Conservation (phyloP, 2,113 vertebrate species). For the Tylochromis polylepis region DNA sequence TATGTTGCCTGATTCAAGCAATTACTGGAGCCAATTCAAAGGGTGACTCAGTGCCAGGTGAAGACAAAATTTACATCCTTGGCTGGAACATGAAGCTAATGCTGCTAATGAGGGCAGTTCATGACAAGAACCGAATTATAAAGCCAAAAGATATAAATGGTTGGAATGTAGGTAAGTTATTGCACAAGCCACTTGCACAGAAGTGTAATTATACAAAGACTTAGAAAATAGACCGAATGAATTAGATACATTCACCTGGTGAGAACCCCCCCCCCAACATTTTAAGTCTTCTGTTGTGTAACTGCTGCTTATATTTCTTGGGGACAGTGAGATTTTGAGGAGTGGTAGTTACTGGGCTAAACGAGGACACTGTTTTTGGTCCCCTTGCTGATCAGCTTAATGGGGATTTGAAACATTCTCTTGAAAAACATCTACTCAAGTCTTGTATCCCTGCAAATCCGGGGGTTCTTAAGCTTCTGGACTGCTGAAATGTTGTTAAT, state of each 20-base stretch:
- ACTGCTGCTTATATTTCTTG: background rate
- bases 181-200: conserved; percentile 15
- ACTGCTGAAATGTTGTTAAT: conserved; percentile 45
- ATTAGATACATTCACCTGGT: background rate
- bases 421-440: conserved; percentile 62
- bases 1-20: conserved; percentile 42
- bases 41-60: conserved; percentile 39
- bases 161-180: conserved; percentile 11
- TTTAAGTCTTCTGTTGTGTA: background rate
- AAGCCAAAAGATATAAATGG: conserved; percentile 36
- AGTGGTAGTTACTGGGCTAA: conserved; percentile 16
- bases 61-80: conserved; percentile 53
- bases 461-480: conserved; percentile 49
- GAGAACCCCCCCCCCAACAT: no score
- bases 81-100: conserved; percentile 47
- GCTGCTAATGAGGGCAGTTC: conserved; percentile 54
- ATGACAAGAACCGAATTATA: conserved; percentile 51
- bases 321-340: conserved; percentile 16
- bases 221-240: background rate
- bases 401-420: conserved; percentile 53
- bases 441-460: conserved; percentile 58
- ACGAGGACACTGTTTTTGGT: conserved; percentile 45
- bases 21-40: conserved; percentile 44
- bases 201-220: conserved; percentile 14
- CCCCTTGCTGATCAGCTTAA: conserved; percentile 62